Conservation (phyloP, 2,888 invertebrate genomes). For the Dusona sp. region DNA sequence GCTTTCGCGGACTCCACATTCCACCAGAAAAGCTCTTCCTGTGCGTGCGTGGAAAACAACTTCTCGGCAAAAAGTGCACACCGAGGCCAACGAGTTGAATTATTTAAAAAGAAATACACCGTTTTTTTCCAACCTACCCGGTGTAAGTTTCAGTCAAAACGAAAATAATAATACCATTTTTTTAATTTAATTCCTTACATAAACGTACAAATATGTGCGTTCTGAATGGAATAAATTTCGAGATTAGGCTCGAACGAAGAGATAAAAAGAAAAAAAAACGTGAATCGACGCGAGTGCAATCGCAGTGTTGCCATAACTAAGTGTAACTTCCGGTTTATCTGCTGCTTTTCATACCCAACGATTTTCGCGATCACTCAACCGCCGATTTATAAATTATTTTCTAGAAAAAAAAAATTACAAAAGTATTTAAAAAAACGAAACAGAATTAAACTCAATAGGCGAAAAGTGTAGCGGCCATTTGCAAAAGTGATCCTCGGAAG, state of each 20-base stretch:
- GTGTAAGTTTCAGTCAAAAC: conserved; percentile 74
- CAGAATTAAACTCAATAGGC: neutral
- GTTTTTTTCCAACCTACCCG: conserved; percentile 71
- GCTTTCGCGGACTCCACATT: conserved; percentile 90
- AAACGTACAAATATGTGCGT: conserved; percentile 9
- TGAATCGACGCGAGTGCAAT: conserved; percentile 6
- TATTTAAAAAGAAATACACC: conserved; percentile 57
- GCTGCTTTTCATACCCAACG: neutral
- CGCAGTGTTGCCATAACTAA: neutral
- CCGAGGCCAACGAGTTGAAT: conserved; percentile 71
- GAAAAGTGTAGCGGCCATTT: conserved; percentile 13
- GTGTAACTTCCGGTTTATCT: neutral
- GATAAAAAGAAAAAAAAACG: neutral
- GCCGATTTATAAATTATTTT: neutral
- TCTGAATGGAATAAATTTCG: neutral
- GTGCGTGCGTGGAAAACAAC: conserved; percentile 76
- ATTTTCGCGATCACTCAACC: neutral
- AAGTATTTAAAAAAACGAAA: neutral
- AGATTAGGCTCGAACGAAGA: neutral
- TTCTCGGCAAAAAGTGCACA: conserved; percentile 73
- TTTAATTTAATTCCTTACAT: neutral
- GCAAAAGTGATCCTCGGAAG: conserved; percentile 10
- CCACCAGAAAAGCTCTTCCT: conserved; percentile 85
- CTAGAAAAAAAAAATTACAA: neutral
- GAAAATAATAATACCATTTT: neutral